Percentiles rank a stretch among this genome's conserved stretches.
Evolutionary conservation across 2,888 invertebrate species (phyloP).

Genomic region (Alcis repandata): DNA sequence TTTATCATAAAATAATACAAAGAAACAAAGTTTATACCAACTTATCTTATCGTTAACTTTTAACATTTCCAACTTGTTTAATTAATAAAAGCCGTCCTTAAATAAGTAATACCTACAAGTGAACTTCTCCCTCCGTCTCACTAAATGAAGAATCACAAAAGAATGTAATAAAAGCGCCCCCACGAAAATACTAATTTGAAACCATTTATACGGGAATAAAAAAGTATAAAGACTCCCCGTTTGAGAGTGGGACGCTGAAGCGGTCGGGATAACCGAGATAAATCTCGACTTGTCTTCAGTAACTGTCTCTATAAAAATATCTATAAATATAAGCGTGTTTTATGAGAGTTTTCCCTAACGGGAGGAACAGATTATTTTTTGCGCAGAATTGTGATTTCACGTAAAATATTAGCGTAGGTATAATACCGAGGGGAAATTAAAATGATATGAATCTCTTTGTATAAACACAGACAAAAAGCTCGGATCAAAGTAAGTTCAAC

Average conservation of each 20-base stretch:
- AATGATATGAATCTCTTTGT: constrained; percentile 68
- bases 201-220: constrained; percentile 73
- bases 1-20: neutral
- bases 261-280: constrained; percentile 68
- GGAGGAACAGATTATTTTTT: constrained; percentile 67
- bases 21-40: neutral
- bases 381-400: constrained; percentile 66
- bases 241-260: constrained; percentile 63
- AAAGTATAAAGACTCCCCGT: constrained; percentile 67
- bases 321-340: constrained; percentile 63
- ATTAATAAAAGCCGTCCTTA: constrained; percentile 23
- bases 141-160: constrained; percentile 55
- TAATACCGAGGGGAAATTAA: constrained; percentile 77
- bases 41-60: neutral
- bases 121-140: constrained; percentile 27
- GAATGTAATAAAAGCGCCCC: constrained; percentile 68
- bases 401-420: constrained; percentile 70
- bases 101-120: constrained; percentile 18
- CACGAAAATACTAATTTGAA: constrained; percentile 74
- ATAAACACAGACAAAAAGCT: constrained; percentile 55
- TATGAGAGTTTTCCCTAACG: constrained; percentile 62
- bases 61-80: constrained; percentile 16
- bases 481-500: constrained; percentile 44
- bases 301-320: constrained; percentile 62
- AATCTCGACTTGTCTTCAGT: constrained; percentile 70